Base-by-base conservation (phyloP, 2,888 invertebrate species). In the Ophioninae sp. region DNA sequence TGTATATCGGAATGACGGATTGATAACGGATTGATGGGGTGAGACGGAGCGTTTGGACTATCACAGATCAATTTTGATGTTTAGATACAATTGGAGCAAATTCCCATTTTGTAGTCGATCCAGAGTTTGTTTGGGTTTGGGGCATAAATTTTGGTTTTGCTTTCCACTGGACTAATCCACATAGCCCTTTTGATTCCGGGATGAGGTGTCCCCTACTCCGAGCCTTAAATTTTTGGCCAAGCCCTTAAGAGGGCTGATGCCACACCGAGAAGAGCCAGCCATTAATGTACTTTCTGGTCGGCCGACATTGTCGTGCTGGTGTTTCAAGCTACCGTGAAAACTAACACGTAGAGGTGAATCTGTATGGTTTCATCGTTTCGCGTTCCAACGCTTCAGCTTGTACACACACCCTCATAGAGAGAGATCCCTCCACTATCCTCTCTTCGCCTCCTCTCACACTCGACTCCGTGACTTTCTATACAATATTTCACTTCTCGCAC, bases 281-380 rank as follows among this genome's bases (percentile, higher is more conserved):
- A 81, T 83, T 83, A 79, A 79, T 79, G 79, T 58, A 73, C 79
- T 79, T 79, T 79, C 61, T 73, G 67, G 30, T 72, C 56, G 72
- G 58, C 44, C 82, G 61, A 79, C 79, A 65, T 73, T n/a, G 61
- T 61, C 65, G 20, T 65, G n/a, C 72, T 13, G 41, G 63, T 20
- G 22, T 30, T 69, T 30, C 30, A n/a, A 39, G 39, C 37, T 41
- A 58, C 58, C n/a, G 51, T n/a, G n/a, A 51, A 7, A 9, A 61
- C 13, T 6, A 64, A n/a, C 64, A 37, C 63, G 41, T 30, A 2
- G 7, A 37, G 20, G 58, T 58, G 37, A 17, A 71, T 17, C 37
- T 51, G 17, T 63, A 76, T 63, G 63, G 69, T 22, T 78, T 65
- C n/a, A 6, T 23, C 63, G 20, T 59, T 59, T 78, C 41, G 41